Evolutionary conservation across 1,140 invertebrate genomes (phyloP), one percentile per base, ranked within the genome.

Genomic region (Drosophila repleta): DNA sequence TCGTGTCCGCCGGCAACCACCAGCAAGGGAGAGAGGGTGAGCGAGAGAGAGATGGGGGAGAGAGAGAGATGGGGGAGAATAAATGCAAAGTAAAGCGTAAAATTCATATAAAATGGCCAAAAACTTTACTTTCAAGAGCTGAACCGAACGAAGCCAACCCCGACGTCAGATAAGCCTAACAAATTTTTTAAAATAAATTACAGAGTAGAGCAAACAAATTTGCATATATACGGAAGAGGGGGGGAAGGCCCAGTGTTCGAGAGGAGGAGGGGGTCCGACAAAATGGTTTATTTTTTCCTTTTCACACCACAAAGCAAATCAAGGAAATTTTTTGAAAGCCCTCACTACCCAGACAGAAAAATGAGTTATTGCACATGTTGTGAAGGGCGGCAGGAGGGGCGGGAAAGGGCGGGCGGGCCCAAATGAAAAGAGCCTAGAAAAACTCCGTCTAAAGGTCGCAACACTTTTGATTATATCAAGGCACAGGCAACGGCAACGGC

Each of bases 131-230:
- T 68, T 73, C 53, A 62, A 63, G 64, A 58, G 69, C 57, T 32
- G 39, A 49, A 43, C 29, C 41, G 17, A 66, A 58, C 62, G 24
- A n/a, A n/a, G n/a, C 49, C 60, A 56, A 68, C 63, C 57, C 57
- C 73, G 48, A 58, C 51, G 57, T 58, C 82, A 88, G 82, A 87
- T 87, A 87, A 87, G 82, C 82, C 75, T 87, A 88, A 87, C 82
- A 87, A 88, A 88, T 87, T 87, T 87, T 88, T 88, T 79, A 70
- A 87, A 87, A 87, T 87, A 87, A 87, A 87, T 87, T 87, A 87
- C 83, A 88, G 83, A 87, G 78, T 82, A 60, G 83, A 88, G 82
- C 83, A 87, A 87, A 87, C 83, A 87, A 88, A 87, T 87, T 87
- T 87, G 75, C 82, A 87, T 88, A 88, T 68, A 81, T 88, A 88